phyloP scores from a whole-genome alignment of 2,888 invertebrate species.

The Protophormia terraenovae region DNA sequence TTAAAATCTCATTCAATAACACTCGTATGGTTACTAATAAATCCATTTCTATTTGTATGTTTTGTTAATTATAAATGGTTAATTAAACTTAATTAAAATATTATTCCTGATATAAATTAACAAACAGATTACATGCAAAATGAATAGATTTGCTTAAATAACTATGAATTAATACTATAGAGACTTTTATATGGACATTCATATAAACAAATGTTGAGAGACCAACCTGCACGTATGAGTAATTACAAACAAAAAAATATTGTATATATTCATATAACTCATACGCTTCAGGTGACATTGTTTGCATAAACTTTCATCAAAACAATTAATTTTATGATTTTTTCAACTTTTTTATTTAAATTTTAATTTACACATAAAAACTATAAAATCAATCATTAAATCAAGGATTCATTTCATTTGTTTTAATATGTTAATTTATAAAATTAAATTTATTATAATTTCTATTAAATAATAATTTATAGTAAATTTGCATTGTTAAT shows the following conservation, averaged over 20 bases:
- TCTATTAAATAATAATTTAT: neutral
- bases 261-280: neutral
- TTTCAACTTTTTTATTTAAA: neutral
- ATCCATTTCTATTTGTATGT: conserved; percentile 31
- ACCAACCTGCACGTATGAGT: conserved; percentile 2
- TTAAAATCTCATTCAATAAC: neutral
- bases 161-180: neutral
- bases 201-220: neutral
- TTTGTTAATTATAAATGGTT: conserved; percentile 26
- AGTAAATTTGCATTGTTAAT: neutral
- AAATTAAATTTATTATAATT: neutral
- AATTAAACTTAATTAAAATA: conserved; percentile 42
- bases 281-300: conserved; percentile 1
- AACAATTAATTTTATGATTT: conserved; percentile 12
- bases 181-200: neutral
- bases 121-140: neutral
- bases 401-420: neutral
- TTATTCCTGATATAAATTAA: neutral
- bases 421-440: neutral
- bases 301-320: neutral
- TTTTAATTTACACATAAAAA: neutral
- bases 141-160: neutral
- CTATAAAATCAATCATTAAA: conserved; percentile 6
- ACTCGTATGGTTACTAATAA: too few species aligned
- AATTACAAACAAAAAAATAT: neutral